Evolutionary conservation across 2,113 vertebrate genomes (phyloP).

Genomic region (Microcebus murinus): DNA sequence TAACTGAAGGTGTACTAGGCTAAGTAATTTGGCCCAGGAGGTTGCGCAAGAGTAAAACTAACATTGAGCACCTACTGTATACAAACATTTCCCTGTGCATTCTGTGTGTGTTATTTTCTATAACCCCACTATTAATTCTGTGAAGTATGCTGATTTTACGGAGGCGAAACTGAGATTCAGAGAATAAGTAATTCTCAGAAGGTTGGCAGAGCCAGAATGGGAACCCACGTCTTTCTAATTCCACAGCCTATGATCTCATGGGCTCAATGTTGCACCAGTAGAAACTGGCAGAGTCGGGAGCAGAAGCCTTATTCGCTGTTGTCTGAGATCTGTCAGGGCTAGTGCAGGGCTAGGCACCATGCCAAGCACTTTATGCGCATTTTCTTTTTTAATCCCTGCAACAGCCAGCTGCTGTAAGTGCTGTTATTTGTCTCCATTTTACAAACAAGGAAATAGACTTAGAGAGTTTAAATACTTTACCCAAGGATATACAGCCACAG

Average conservation of each 20-base stretch:
- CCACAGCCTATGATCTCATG: not conserved
- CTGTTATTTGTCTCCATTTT: not conserved
- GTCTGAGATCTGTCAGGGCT: not conserved
- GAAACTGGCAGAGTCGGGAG: not conserved
- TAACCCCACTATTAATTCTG: not conserved
- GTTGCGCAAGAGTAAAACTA: not conserved
- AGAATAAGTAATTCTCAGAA: not conserved
- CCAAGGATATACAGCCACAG: not conserved
- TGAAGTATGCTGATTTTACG: not conserved
- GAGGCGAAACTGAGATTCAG: not conserved
- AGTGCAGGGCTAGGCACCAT: accelerated
- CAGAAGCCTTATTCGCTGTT: not conserved
- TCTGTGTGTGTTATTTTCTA: accelerated
- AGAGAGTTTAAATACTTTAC: not conserved
- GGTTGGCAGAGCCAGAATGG: too few relatives aligned
- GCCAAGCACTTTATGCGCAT: not conserved
- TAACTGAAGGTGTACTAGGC: too few relatives aligned
- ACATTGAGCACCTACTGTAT: not conserved
- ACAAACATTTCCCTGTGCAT: not conserved
- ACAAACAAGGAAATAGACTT: not conserved
- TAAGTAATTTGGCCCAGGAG: not conserved
- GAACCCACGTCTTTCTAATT: not conserved
- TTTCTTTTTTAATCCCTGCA: not conserved
- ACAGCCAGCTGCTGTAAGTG: not conserved
- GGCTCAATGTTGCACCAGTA: accelerated